phyloP scores from a whole-genome alignment of 1,140 invertebrate species.

The Philaenus spumarius region DNA sequence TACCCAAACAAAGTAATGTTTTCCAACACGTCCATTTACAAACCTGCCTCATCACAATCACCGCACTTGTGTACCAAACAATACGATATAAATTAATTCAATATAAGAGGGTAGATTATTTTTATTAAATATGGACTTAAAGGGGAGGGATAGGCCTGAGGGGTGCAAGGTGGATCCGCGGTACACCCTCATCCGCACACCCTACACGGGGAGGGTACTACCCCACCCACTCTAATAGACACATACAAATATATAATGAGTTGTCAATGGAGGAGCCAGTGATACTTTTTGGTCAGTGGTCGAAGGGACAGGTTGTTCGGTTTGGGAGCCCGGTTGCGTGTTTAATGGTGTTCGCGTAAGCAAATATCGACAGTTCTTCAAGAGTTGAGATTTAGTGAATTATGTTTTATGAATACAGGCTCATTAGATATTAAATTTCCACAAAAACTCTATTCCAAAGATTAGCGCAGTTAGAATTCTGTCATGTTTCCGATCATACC shows the following conservation, averaged over 20 bases:
- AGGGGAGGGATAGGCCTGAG: neutral
- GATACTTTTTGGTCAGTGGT: no score
- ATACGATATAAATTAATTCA: no score
- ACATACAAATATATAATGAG: slow-evolving; percentile 31
- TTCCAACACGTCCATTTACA: no score
- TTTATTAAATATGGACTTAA: slow-evolving; percentile 8
- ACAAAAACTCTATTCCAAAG: no score
- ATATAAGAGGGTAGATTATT: neutral
- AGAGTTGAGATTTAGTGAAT: no score
- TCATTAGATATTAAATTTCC: no score
- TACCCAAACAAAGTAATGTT: no score
- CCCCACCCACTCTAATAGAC: slow-evolving; percentile 6
- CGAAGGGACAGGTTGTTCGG: neutral
- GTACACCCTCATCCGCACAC: neutral
- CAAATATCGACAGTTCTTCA: no score
- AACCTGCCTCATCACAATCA: no score
- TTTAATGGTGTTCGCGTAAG: no score
- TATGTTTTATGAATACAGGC: no score
- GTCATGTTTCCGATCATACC: slow-evolving; percentile 7
- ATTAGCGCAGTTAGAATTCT: neutral
- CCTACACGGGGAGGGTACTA: neutral
- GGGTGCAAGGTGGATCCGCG: slow-evolving; percentile 1
- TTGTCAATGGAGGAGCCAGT: slow-evolving; percentile 19
- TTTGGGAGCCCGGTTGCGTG: neutral
- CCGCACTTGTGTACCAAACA: no score